These are phyloP conservation scores for Eudasyphora cyanicolor DNA, from an alignment of 2,888 invertebrate species.

Conservation along the genomic window DNA sequence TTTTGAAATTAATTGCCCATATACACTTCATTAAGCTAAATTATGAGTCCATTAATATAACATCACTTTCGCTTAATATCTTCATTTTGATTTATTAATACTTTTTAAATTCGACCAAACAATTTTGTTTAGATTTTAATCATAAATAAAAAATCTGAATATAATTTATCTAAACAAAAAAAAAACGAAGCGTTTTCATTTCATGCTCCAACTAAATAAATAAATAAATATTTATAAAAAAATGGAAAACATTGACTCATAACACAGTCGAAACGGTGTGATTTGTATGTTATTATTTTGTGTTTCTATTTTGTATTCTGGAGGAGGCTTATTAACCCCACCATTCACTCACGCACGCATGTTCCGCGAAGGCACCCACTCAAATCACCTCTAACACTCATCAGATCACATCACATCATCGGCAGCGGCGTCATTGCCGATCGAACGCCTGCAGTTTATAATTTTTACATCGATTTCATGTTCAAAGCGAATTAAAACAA, in stretches of 20 bases:
- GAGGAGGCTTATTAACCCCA: background rate
- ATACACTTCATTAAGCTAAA: background rate
- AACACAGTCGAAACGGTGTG: background rate
- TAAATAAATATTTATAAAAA: background rate
- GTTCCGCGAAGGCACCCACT: background rate
- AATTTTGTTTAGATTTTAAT: background rate
- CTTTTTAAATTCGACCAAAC: background rate
- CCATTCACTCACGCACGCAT: background rate
- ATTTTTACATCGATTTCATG: slow-evolving; percentile 6
- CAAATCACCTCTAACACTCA: slow-evolving; percentile 42
- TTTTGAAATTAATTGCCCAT: too few relatives aligned
- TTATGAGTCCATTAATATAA: background rate
- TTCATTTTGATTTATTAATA: background rate
- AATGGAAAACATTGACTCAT: background rate
- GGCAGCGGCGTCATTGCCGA: background rate
- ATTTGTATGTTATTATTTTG: background rate
- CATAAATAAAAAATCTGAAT: background rate
- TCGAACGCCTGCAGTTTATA: background rate
- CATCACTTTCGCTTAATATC: background rate
- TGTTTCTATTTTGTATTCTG: slow-evolving; percentile 17
- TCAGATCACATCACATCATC: slow-evolving; percentile 3
- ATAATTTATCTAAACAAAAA: background rate
- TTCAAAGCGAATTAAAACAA: background rate
- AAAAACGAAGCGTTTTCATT: background rate
- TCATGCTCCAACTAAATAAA: background rate